phyloP scores from a whole-genome alignment of 2,888 invertebrate species.

The Megastigmus dorsalis region DNA sequence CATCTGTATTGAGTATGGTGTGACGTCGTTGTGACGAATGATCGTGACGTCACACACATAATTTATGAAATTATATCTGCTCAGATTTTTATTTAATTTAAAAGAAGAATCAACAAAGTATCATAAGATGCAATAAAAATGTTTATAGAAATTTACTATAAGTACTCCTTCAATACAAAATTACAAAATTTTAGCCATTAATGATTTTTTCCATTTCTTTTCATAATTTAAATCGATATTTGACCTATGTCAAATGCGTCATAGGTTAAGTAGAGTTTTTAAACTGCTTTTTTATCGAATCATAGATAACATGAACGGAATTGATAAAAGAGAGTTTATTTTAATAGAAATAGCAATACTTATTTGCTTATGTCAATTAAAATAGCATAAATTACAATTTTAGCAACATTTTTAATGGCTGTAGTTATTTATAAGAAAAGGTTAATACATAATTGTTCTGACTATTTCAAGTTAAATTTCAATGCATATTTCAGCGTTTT shows the following conservation, averaged over 20 bases:
- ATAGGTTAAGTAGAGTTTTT: constrained; percentile 51
- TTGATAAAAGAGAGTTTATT: constrained; percentile 53
- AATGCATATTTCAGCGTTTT: neutral
- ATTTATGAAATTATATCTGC: no score
- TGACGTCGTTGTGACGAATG: no score
- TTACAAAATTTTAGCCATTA: neutral
- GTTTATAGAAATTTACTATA: no score
- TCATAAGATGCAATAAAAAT: no score
- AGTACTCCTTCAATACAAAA: neutral
- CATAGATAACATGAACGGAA: constrained; percentile 48
- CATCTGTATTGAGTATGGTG: no score
- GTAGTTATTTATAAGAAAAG: neutral
- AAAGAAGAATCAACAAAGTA: no score
- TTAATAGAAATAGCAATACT: constrained; percentile 51
- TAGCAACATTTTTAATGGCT: neutral
- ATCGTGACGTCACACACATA: no score
- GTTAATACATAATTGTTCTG: neutral
- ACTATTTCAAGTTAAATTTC: neutral
- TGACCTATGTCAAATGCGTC: constrained; percentile 54
- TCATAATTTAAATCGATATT: constrained; percentile 24
- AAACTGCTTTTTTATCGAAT: constrained; percentile 54
- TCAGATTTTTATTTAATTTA: no score
- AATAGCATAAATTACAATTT: no score
- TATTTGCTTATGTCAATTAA: constrained; percentile 53
- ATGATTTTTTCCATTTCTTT: constrained; percentile 12